Base-by-base conservation (phyloP, 2,113 vertebrate genomes). In the Protomyctophum bolini region DNA sequence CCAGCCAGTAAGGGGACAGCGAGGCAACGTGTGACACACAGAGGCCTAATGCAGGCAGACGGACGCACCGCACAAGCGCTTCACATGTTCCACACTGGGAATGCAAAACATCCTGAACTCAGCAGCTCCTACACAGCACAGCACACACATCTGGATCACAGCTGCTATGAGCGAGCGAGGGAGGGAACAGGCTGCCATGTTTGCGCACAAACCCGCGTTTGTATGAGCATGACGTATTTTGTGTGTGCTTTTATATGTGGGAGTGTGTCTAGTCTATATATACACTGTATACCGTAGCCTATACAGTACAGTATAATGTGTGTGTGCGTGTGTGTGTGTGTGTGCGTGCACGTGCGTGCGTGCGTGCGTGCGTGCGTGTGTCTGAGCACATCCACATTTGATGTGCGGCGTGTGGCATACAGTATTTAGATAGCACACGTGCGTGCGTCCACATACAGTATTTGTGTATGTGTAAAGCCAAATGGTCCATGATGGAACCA, bases 71-170 rank as follows among this genome's bases (percentile, higher is more conserved):
- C 79, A 82, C 86, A 77, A 88, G 85, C 88, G 77, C 85, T 82
- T 86, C 86, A 83, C 78, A 79, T 84, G 79, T 75, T 86, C 89
- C 83, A 78, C 78, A 59, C 67, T 55, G 86, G 70, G 86, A 85
- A 87, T 83, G 79, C 88, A 89, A 88, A 88, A 89, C 88, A 91
- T 88, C 85, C 86, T 85, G 81, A 21, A 33, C 71, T 68, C 81
- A 66, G 80, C 76, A 79, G 80, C 85, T 78, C 72, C 73, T 84
- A 77, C 59, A 77, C 59, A 75, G 67, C 29, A 6, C 71, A 3
- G 66, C 29, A 49, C 75, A 49, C 75, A 88, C 88, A 91, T 91
- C 86, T 91, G 89, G 77, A 59, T 61, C 2, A 14, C 89, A 91
- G 85, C 86, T 91, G 88, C 33, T 84, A 6, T 9, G 8, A n/a